Evolutionary conservation across 2,888 invertebrate species (phyloP).

Genomic region (Chironomus riparius): DNA sequence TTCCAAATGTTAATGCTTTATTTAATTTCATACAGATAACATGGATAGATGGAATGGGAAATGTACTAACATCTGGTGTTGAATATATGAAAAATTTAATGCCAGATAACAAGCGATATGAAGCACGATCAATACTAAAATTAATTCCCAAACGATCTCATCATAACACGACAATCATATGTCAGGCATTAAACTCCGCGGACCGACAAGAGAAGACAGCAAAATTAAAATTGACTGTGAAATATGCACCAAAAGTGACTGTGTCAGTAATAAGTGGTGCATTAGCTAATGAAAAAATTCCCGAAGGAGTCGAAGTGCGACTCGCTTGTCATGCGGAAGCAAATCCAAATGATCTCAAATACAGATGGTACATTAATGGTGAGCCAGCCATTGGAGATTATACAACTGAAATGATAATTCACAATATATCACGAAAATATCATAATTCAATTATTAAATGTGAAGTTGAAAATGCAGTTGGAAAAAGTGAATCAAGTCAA

Average conservation of each 20-base stretch:
- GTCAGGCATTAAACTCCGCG: conserved; percentile 87
- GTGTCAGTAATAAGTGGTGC: conserved; percentile 54
- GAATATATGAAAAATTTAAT: conserved; percentile 65
- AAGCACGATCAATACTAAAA: conserved; percentile 74
- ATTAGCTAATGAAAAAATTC: conserved; percentile 55
- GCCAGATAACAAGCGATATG: conserved; percentile 71
- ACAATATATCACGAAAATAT: conserved; percentile 70
- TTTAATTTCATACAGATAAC: conserved; percentile 55
- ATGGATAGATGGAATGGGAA: conserved; percentile 84
- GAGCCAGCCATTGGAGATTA: conserved; percentile 70
- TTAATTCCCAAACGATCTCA: conserved; percentile 79
- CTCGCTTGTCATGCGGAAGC: conserved; percentile 79
- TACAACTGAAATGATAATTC: conserved; percentile 67
- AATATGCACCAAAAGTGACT: conserved; percentile 82
- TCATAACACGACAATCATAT: conserved; percentile 83
- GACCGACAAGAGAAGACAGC: conserved; percentile 76
- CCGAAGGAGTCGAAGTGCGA: conserved; percentile 71
- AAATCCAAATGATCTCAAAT: conserved; percentile 76
- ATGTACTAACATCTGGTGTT: conserved; percentile 71
- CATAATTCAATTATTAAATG: conserved; percentile 85
- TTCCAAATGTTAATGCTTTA: background rate
- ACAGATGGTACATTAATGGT: conserved; percentile 82
- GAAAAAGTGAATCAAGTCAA: conserved; percentile 78
- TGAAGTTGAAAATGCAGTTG: conserved; percentile 86
- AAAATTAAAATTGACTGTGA: conserved; percentile 76